These are phyloP conservation scores for Trididemnum clinides DNA, from an alignment of 23 tunicate species.

Conservation along the genomic window DNA sequence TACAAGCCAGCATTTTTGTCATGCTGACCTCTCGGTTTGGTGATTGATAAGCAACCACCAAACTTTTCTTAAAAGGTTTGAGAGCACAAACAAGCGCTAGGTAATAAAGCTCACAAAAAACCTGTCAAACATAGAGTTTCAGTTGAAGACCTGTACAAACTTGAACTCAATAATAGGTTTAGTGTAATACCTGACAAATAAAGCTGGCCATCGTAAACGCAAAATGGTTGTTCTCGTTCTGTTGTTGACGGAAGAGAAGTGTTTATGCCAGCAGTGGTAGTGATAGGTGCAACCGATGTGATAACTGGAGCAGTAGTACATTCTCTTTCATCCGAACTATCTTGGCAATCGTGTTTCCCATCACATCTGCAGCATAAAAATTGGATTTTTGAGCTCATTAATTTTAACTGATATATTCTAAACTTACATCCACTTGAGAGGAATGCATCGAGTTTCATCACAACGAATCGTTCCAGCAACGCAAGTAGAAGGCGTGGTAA, in stretches of 20 bases:
- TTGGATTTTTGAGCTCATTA: not conserved
- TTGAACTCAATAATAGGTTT: no score
- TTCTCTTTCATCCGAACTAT: conserved; percentile 63
- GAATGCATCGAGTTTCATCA: conserved; percentile 40
- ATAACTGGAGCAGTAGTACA: conserved; percentile 38
- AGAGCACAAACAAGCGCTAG: no score
- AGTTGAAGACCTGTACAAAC: no score
- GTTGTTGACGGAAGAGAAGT: no score
- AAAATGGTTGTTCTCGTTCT: not conserved
- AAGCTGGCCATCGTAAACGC: not conserved
- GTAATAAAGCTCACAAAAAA: no score
- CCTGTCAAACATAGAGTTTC: no score
- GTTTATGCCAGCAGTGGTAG: no score
- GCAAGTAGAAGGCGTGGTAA: conserved; percentile 33
- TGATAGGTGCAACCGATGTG: conserved; percentile 1
- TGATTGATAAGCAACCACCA: no score
- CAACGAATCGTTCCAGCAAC: conserved; percentile 42
- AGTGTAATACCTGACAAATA: conserved; percentile 40
- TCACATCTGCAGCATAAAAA: conserved; percentile 55
- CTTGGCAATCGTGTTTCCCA: conserved; percentile 67
- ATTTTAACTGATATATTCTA: not conserved
- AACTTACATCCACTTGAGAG: conserved; percentile 54
- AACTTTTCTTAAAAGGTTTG: no score
- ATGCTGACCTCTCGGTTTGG: no score
- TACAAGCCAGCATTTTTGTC: no score